Conservation (phyloP, 2,888 invertebrate species). For the Lithophane semibrunnea region DNA sequence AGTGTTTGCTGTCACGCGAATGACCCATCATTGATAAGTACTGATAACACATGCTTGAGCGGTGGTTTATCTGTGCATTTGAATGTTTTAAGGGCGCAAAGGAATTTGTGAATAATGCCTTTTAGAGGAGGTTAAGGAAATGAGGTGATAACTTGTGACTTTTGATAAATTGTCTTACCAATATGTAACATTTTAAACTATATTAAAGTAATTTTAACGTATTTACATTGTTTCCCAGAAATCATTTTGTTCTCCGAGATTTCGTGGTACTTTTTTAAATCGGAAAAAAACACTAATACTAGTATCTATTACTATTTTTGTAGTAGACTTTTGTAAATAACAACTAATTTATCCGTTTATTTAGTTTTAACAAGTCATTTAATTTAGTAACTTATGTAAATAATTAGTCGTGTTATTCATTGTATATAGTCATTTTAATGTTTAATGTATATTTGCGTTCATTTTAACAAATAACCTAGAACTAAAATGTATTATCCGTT, state of each 20-base stretch:
- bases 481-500: neutral
- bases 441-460: too few relatives aligned
- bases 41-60: constrained; percentile 48
- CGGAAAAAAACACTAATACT: neutral
- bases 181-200: neutral
- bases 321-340: too few relatives aligned
- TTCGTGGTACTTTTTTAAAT: too few relatives aligned
- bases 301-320: too few relatives aligned
- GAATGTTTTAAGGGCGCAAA: neutral
- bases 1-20: constrained; percentile 70
- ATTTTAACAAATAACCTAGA: too few relatives aligned
- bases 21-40: constrained; percentile 67
- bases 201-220: neutral
- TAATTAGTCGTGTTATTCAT: too few relatives aligned
- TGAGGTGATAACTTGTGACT: neutral
- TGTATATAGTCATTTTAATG: too few relatives aligned
- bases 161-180: too few relatives aligned
- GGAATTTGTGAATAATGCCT: constrained; percentile 17
- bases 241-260: neutral
- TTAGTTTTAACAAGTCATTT: too few relatives aligned
- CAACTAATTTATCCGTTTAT: too few relatives aligned
- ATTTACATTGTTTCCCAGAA: too few relatives aligned
- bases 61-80: constrained; percentile 33
- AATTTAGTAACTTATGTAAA: too few relatives aligned
- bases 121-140: neutral